These are phyloP conservation scores for Poeciliopsis gracilis DNA, from an alignment of 2,797 vertebrate species.

Conservation along the genomic window DNA sequence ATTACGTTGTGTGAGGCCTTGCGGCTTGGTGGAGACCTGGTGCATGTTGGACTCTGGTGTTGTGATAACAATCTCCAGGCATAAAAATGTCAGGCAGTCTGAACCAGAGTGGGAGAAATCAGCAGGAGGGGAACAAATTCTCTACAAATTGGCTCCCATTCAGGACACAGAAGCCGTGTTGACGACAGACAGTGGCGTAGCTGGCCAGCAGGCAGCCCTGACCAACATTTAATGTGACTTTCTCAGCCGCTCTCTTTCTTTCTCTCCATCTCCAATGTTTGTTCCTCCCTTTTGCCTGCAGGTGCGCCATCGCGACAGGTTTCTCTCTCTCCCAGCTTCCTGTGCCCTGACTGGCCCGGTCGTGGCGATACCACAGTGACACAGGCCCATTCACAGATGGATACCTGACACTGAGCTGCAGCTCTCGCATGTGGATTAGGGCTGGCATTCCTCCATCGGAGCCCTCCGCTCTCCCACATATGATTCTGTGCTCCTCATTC, in stretches of 20 bases:
- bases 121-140: constrained; percentile 60
- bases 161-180: constrained; percentile 49
- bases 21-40: constrained; percentile 16
- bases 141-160: constrained; percentile 65
- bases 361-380: constrained; percentile 47
- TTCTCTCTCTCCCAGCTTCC: constrained; percentile 2
- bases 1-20: neutral
- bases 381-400: constrained; percentile 72
- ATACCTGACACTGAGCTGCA: constrained; percentile 75
- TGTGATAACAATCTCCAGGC: constrained; percentile 48
- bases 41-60: constrained; percentile 31
- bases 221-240: constrained; percentile 16
- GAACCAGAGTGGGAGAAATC: constrained; percentile 43
- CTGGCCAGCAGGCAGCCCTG: constrained; percentile 11
- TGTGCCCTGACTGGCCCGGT: constrained; percentile 13
- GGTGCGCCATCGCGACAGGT: constrained; percentile 22
- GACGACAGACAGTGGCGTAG: constrained; percentile 48
- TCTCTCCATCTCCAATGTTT: neutral
- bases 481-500: constrained; percentile 39
- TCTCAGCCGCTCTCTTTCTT: neutral
- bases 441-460: constrained; percentile 66
- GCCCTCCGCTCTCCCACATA: constrained; percentile 39
- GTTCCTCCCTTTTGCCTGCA: neutral
- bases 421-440: constrained; percentile 74
- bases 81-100: constrained; percentile 53